Base-by-base conservation (phyloP, 2,888 invertebrate species). In the Mycogona germanica region DNA sequence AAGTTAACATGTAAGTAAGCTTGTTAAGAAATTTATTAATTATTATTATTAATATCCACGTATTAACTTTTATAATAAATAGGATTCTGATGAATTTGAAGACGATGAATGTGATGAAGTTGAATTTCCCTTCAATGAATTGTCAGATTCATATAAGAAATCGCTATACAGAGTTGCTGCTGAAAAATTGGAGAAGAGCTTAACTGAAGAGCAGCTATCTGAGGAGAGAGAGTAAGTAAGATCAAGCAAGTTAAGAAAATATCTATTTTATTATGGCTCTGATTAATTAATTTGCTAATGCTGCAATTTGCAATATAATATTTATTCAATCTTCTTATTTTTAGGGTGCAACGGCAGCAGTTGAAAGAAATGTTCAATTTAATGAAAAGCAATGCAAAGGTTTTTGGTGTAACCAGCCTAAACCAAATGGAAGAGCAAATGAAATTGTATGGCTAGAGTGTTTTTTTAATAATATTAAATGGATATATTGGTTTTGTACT, bases 221-320 rank as follows among this genome's bases (percentile, higher is more conserved):
- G 46, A 53, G 38, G 53, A 53, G 28, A 53, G 28, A 35, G 25
- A 53, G 53, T 53, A 53, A 47, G 40, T 14, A n/a, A n/a, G n/a
- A n/a, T n/a, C 5, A 32, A 23, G n/a, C 30, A 25, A 21, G 2
- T 30, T 14, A 3, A 30, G 44, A 23, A 3, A 40, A 40, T 29
- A 30, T 2, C 6, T 5, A 25, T 2, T 2, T 7, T 25, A 12
- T 51, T 46, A 12, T 28, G n/a, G n/a, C n/a, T n/a, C n/a, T n/a
- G n/a, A n/a, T n/a, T n/a, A n/a, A n/a, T n/a, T n/a, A 42, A 42
- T 17, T 12, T 35, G 14, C 35, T 35, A 12, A 12, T 35, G 12
- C 9, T 14, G 19, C 12, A 42, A 14, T 17, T 42, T 42, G 14
- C 19, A 19, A 19, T 14, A 19, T 42, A 17, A 14, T 42, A 9